Evolutionary conservation across 2,113 vertebrate species (phyloP).

Genomic region (Edolisoma coerulescens): DNA sequence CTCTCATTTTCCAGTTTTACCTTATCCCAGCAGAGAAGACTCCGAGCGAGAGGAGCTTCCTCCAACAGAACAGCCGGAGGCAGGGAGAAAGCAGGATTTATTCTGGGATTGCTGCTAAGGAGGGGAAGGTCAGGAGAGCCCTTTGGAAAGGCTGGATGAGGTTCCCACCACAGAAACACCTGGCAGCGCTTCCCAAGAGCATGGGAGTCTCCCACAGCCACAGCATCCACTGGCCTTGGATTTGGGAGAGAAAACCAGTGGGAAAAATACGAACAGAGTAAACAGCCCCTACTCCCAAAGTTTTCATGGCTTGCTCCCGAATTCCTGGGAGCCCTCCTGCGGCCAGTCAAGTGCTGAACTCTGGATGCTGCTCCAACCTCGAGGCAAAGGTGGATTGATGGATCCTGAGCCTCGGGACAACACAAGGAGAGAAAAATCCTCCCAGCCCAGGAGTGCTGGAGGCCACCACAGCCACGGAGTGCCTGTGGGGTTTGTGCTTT

Average conservation of each 20-base stretch:
- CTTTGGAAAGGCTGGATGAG: not conserved
- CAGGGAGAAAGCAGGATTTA: not conserved
- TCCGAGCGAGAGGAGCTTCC: not conserved
- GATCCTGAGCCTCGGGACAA: accelerated
- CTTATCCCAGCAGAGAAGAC: not conserved
- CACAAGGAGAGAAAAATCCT: not conserved
- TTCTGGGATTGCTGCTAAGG: not conserved
- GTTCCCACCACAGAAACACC: not conserved
- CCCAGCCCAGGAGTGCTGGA: not conserved
- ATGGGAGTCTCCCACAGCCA: not conserved
- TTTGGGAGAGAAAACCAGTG: not conserved
- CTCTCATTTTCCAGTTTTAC: not conserved
- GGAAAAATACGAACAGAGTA: accelerated
- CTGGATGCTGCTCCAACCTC: not conserved
- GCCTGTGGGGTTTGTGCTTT: not conserved
- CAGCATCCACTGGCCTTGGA: not conserved
- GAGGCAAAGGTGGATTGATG: accelerated
- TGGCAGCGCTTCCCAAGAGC: not conserved
- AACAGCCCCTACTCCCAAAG: accelerated
- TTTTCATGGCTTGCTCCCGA: not conserved
- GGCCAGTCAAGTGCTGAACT: not conserved
- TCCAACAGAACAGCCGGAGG: not conserved
- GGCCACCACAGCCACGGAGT: not conserved
- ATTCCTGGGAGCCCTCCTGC: not conserved
- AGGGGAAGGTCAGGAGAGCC: not conserved